phyloP scores from a whole-genome alignment of 2,113 vertebrate genomes.

The Tringa solitaria region DNA sequence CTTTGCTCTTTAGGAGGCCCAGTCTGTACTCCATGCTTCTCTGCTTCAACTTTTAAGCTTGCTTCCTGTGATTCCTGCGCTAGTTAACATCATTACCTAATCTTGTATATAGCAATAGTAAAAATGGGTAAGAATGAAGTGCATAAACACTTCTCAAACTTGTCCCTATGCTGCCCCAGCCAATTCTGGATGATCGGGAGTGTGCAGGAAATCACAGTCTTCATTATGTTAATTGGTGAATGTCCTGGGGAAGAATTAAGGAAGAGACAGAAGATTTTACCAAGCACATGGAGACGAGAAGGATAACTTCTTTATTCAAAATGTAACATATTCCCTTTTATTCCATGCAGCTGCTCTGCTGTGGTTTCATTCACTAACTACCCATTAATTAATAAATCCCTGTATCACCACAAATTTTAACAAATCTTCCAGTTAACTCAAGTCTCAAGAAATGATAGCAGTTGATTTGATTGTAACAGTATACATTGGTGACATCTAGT shows the following conservation, averaged over 20 bases:
- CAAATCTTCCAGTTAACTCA: fast-evolving
- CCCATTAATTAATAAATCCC: fast-evolving
- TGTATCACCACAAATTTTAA: neutral
- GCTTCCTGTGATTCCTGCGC: neutral
- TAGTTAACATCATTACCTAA: too few species aligned
- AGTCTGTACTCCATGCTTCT: too few species aligned
- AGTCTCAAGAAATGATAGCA: fast-evolving
- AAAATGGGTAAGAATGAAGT: fast-evolving
- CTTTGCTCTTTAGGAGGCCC: neutral
- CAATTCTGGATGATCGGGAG: neutral
- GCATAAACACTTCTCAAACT: fast-evolving
- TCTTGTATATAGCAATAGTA: neutral
- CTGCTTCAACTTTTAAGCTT: neutral
- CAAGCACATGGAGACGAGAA: fast-evolving
- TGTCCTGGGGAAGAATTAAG: neutral
- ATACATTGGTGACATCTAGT: slow-evolving; percentile 5
- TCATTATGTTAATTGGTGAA: fast-evolving
- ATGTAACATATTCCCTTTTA: fast-evolving
- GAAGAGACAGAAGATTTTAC: neutral
- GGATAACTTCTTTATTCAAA: neutral
- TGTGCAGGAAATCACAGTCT: neutral
- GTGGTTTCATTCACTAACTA: fast-evolving
- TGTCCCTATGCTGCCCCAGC: neutral
- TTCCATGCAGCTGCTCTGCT: neutral
- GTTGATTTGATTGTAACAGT: neutral